phyloP scores from a whole-genome alignment of 2,888 invertebrate genomes.

The Eupithecia tripunctaria region DNA sequence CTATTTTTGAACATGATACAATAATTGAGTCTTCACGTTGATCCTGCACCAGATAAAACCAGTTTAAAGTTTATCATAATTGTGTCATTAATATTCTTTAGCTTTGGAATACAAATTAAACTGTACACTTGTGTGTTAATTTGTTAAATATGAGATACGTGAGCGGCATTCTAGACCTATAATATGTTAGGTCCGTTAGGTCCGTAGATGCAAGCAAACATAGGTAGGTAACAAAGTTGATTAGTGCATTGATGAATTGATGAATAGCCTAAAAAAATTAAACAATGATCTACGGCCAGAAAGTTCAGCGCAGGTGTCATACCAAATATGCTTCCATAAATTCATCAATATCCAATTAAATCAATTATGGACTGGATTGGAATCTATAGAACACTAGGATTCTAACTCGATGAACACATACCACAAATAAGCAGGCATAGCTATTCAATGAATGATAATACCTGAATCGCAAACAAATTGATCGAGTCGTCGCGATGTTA shows the following conservation, averaged over 20 bases:
- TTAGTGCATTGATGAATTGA: background rate
- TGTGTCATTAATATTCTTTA: slow-evolving; percentile 42
- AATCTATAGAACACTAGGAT: slow-evolving; percentile 21
- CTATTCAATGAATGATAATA: slow-evolving; percentile 1
- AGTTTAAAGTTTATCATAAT: slow-evolving; percentile 49
- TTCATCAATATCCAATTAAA: slow-evolving; percentile 5
- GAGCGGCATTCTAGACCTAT: slow-evolving; percentile 40
- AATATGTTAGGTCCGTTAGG: background rate
- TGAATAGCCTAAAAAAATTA: background rate
- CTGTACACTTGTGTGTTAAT: slow-evolving; percentile 41
- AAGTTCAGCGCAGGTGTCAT: background rate
- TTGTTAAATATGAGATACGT: slow-evolving; percentile 40
- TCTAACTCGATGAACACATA: too few relatives aligned
- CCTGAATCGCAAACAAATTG: slow-evolving; percentile 26
- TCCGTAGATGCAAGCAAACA: background rate
- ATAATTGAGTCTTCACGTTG: slow-evolving; percentile 53
- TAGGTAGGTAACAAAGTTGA: background rate
- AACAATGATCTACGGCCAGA: background rate
- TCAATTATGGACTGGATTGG: background rate
- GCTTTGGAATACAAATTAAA: slow-evolving; percentile 53
- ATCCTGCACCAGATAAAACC: slow-evolving; percentile 56
- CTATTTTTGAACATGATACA: slow-evolving; percentile 61
- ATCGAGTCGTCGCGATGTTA: slow-evolving; percentile 14
- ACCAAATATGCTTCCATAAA: background rate
- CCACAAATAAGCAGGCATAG: background rate